Evolutionary conservation across 2,797 vertebrate species (phyloP), one percentile per base, ranked within the genome.

Genomic region (Nannoperca obscura): DNA sequence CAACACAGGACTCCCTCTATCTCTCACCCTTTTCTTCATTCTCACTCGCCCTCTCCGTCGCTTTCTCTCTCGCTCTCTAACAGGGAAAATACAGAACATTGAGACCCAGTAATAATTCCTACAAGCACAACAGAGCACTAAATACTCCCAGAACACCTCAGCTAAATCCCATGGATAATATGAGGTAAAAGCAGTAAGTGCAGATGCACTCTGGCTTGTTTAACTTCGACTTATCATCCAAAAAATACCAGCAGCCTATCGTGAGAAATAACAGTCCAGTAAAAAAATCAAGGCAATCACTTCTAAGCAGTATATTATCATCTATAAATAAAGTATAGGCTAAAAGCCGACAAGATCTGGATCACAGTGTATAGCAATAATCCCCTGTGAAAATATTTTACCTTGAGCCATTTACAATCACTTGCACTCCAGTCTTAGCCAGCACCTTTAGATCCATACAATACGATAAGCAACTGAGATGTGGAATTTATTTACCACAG

Each of bases 1-100:
- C 90, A 93, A 92, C 92, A 93, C 88, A 90, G 85, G 83, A 78
- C 87, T 90, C 87, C 83, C 85, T 86, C 86, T 83, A 71, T 81
- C 86, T 90, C 81, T 74, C 81, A 5, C 76, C 81, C 82, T 78
- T 71, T 84, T 79, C 74, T 76, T 80, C 78, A 20, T 68, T 69
- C 71, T 68, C 68, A 2, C 73, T 70, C 84, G 5, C 80, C 64
- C 63, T 58, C 80, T 50, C 73, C 52, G 68, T 67, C 76, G 30
- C 57, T 71, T 64, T 62, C 80, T 65, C 73, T 57, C 75, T 53
- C 53, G 5, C 74, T 68, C 53, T 75, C 78, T 81, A 80, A 88
- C 83, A 66, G 84, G 81, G 86, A 83, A 84, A 84, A 89, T 78
- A 79, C 82, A 85, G 65, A 86, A 90, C 81, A 86, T 40, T 71